Percentiles rank a stretch among this genome's conserved stretches.
Conservation (phyloP, 2,113 vertebrate species). For the Hepsetus odoe region DNA sequence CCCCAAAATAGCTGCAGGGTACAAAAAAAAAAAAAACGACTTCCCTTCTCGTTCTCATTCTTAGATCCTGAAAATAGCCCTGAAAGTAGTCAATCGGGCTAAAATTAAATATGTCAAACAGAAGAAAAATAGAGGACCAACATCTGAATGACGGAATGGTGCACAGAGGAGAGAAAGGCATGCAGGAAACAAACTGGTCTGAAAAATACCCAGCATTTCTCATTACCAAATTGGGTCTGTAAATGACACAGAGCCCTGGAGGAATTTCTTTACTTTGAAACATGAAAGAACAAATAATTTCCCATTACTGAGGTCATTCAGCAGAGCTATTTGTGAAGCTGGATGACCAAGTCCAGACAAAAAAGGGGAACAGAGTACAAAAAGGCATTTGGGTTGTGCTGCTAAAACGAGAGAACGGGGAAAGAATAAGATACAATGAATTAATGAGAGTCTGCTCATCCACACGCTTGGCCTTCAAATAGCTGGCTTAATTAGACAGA, state of each 20-base stretch:
- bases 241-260: constrained; percentile 72
- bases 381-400: constrained; percentile 47
- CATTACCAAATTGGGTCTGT: constrained; percentile 80
- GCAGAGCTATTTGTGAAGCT: constrained; percentile 73
- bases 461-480: not conserved
- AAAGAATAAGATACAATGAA: constrained; percentile 55
- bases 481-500: constrained; percentile 1
- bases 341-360: constrained; percentile 66
- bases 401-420: constrained; percentile 65
- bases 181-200: constrained; percentile 67
- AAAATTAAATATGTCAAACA: constrained; percentile 53
- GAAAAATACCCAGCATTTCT: constrained; percentile 69
- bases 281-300: constrained; percentile 75
- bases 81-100: constrained; percentile 65
- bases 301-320: constrained; percentile 70
- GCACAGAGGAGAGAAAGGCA: constrained; percentile 50
- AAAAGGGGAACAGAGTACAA: constrained; percentile 10
- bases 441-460: constrained; percentile 56
- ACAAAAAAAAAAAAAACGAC: constrained; percentile 49
- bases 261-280: constrained; percentile 71
- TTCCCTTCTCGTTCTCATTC: constrained; percentile 65
- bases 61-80: constrained; percentile 70
- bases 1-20: constrained; percentile 69
- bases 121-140: constrained; percentile 47
- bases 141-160: constrained; percentile 74